phyloP scores from a whole-genome alignment of 2,888 invertebrate genomes.

The Heliothis peltigera region DNA sequence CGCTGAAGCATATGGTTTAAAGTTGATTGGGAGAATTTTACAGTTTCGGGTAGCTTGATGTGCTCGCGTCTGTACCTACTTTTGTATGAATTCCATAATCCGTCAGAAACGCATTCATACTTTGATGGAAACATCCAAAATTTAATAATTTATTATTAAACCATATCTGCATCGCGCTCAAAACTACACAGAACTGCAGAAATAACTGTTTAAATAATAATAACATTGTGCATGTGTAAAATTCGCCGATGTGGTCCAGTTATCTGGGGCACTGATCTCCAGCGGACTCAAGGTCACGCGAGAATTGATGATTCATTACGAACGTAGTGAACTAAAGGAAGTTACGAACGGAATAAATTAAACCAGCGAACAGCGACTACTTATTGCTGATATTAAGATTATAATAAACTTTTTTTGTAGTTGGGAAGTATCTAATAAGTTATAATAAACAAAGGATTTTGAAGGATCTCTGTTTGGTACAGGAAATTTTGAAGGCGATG shows the following conservation, averaged over 20 bases:
- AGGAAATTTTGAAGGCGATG: too few relatives aligned
- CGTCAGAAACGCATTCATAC: too few relatives aligned
- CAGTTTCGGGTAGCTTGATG: too few relatives aligned
- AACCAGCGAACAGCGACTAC: neutral
- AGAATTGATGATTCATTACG: neutral
- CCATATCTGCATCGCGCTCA: too few relatives aligned
- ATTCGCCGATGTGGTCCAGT: neutral
- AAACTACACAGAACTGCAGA: neutral
- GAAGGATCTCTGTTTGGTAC: too few relatives aligned
- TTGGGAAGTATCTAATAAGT: neutral
- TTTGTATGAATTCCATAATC: too few relatives aligned
- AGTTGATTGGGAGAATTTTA: too few relatives aligned
- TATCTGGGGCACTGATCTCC: constrained; percentile 13
- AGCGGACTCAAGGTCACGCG: constrained; percentile 8
- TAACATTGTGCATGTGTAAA: neutral
- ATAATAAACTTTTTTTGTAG: neutral
- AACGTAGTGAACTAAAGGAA: neutral
- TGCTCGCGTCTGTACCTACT: too few relatives aligned
- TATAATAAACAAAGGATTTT: neutral
- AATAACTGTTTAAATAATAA: neutral
- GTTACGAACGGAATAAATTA: neutral
- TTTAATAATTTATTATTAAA: too few relatives aligned
- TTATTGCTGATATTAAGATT: neutral
- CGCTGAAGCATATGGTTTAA: too few relatives aligned
- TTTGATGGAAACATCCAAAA: too few relatives aligned